A percentile compares a stretch with the other conserved stretches of the same genome.
Conservation (phyloP, 2,113 vertebrate species). For the Syngnathus typhle region DNA sequence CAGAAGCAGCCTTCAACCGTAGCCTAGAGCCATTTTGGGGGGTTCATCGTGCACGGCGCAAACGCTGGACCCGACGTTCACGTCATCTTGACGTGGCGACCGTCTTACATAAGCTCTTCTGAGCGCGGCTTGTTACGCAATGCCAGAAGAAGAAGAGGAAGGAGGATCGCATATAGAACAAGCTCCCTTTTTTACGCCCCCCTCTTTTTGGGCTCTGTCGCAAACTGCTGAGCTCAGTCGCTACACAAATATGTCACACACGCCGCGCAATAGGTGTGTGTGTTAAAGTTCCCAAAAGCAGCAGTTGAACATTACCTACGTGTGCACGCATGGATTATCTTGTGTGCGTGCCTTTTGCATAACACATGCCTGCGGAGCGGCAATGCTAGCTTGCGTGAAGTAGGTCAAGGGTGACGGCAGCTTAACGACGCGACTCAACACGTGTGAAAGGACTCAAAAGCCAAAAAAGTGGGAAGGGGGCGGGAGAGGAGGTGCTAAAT, state of each 20-base stretch:
- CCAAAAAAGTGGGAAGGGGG: background rate
- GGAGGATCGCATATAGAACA: background rate
- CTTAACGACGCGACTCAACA: background rate
- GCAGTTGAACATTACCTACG: background rate
- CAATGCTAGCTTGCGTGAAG: conserved; percentile 23
- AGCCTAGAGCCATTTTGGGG: background rate
- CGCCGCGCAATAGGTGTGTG: background rate
- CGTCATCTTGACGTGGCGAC: too few species aligned
- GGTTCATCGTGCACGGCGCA: too few species aligned
- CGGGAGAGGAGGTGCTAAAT: too few species aligned
- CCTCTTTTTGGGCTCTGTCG: background rate
- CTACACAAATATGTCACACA: background rate
- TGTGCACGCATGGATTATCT: background rate
- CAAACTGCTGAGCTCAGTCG: background rate
- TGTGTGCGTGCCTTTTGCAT: too few species aligned
- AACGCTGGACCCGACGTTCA: too few species aligned
- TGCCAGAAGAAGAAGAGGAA: background rate
- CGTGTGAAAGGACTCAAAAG: background rate
- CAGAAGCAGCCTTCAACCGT: too few species aligned
- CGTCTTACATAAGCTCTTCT: too few species aligned
- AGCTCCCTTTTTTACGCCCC: background rate
- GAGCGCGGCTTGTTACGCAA: too few species aligned
- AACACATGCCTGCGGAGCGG: background rate
- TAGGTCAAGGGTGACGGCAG: conserved; percentile 63
- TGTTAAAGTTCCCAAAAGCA: background rate